Base-by-base conservation (phyloP, 2,113 vertebrate species). In the Dipodomys ordii region DNA sequence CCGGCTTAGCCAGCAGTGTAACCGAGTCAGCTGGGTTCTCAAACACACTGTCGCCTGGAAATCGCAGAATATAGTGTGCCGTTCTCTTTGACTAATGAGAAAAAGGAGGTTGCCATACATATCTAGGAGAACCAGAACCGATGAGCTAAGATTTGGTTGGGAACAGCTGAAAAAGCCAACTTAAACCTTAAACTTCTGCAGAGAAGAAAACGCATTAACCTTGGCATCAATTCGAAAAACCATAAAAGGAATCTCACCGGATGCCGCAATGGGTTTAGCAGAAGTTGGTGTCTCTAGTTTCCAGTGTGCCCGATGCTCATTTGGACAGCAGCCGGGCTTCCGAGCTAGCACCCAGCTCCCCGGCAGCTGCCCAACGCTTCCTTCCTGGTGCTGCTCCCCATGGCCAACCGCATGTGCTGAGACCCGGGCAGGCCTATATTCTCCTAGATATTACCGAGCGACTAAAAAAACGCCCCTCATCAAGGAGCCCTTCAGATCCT, bases 1-100 rank as follows among this genome's bases (percentile, higher is more conserved):
- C 96, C 86, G 97, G 96, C 96, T 96, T 84, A 95, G 96, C 97
- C 97, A 96, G 87, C 95, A 83, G 94, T 30, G 39, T 90, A 93
- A 88, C 95, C 90, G 39, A 94, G 94, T 95, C 96, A 94, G 96
- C 83, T 83, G 77, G 93, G 94, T 93, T 96, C 94, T 96, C 97
- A 94, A 90, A 91, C 49, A 68, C 96, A 95, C 60, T 46, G 87
- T 82, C 97, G 94, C 96, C 95, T 96, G 88, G 89, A 97, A 74
- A 83, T 72, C 18, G 44, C 39, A 30, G 76, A 74, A 57, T 85
- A 57, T 35, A 39, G n/a, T 39, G 22, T 2, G 16, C 19, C 79
- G 68, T 67, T 81, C 73, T 62, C 39, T 62, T 80, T 57, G n/a
- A 30, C 46, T 32, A 25, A 49, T 60, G 16, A 23, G 16, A 15